A percentile compares a stretch with the other conserved stretches of the same genome.
Conservation (phyloP, 2,888 invertebrate species). For the Halictus quadricinctus region DNA sequence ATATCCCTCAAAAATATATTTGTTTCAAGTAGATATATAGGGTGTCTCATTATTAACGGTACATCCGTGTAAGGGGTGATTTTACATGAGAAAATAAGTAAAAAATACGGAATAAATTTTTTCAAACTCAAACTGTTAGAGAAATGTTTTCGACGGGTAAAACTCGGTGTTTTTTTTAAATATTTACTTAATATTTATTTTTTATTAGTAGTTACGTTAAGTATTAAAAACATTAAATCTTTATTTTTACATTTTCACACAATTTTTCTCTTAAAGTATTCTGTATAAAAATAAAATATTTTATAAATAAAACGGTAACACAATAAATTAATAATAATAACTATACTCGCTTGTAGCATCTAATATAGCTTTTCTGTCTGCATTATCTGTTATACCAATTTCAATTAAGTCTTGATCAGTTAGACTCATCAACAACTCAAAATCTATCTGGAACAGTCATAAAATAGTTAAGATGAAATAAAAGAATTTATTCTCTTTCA, state of each 20-base stretch:
- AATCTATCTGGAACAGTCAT: constrained; percentile 73
- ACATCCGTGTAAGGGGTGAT: no score
- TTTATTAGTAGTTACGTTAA: not conserved
- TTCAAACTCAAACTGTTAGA: no score
- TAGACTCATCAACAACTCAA: constrained; percentile 77
- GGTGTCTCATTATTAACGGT: no score
- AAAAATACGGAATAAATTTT: no score
- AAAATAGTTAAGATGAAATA: constrained; percentile 13
- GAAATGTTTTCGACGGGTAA: no score
- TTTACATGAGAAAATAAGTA: no score
- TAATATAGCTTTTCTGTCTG: constrained; percentile 72
- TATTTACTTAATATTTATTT: not conserved
- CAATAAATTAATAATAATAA: constrained; percentile 9
- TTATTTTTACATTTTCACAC: not conserved
- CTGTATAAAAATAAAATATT: constrained; percentile 10
- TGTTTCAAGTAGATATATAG: no score
- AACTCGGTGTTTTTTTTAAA: no score
- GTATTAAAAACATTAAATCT: constrained; percentile 20
- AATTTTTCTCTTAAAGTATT: not conserved
- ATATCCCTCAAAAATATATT: no score
- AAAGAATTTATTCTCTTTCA: not conserved
- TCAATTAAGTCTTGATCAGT: constrained; percentile 76
- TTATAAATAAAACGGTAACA: constrained; percentile 30
- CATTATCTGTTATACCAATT: constrained; percentile 75
- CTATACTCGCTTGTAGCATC: constrained; percentile 70